Percentiles rank a stretch among this genome's conserved stretches.
phyloP scores from a whole-genome alignment of 1,140 invertebrate species.

The Drosophila yakuba region DNA sequence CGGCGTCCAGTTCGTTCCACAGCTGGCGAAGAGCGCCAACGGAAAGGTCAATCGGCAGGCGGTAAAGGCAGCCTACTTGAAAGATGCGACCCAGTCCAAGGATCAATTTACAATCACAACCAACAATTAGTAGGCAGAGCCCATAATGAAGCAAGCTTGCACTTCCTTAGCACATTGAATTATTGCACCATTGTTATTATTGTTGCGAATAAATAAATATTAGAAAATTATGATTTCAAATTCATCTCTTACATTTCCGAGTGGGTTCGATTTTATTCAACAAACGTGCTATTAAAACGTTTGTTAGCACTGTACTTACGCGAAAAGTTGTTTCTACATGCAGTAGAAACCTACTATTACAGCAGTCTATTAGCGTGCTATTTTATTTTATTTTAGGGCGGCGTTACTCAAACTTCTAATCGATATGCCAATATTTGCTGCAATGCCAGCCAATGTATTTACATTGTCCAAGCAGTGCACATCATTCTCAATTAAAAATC shows the following conservation, averaged over 20 bases:
- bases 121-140: slow-evolving; percentile 2
- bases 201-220: too few species aligned
- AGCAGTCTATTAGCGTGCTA: neutral
- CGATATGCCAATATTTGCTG: slow-evolving; percentile 6
- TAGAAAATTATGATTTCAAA: too few species aligned
- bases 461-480: too few species aligned
- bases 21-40: slow-evolving; percentile 50
- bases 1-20: slow-evolving; percentile 31
- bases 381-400: too few species aligned
- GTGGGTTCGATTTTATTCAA: neutral
- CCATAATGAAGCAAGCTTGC: neutral
- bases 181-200: neutral
- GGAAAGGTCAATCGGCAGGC: slow-evolving; percentile 58
- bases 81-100: neutral
- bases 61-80: slow-evolving; percentile 54
- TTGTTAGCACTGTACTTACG: too few species aligned
- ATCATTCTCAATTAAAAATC: slow-evolving; percentile 4
- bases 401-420: neutral
- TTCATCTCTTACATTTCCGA: too few species aligned
- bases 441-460: neutral
- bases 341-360: neutral
- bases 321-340: too few species aligned
- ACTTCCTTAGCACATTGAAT: neutral
- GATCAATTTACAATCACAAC: slow-evolving; percentile 3
- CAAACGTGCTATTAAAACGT: too few species aligned